phyloP scores from a whole-genome alignment of 1,140 invertebrate species.

The Luehdorfia chinensis region DNA sequence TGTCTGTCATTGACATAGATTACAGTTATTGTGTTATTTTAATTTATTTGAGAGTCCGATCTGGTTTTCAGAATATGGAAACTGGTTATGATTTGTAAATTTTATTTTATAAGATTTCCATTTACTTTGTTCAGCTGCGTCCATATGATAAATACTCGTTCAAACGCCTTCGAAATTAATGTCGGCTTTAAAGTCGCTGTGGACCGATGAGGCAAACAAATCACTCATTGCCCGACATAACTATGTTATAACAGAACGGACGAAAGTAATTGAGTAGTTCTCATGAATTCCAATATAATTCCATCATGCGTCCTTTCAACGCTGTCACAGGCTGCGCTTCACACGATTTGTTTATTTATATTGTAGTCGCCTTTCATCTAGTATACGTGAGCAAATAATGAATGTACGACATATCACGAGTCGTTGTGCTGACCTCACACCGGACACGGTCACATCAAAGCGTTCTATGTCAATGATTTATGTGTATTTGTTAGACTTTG shows the following conservation, averaged over 20 bases:
- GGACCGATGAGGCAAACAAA: slow-evolving; percentile 23
- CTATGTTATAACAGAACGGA: slow-evolving; percentile 35
- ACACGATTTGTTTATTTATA: slow-evolving; percentile 73
- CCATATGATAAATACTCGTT: slow-evolving; percentile 19
- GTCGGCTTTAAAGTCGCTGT: slow-evolving; percentile 11
- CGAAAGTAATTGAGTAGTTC: slow-evolving; percentile 54
- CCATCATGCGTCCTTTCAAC: slow-evolving; percentile 52
- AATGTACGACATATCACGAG: slow-evolving; percentile 58
- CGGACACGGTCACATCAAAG: slow-evolving; percentile 68
- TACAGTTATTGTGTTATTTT: no score
- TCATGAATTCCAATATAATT: slow-evolving; percentile 60
- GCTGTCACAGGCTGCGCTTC: slow-evolving; percentile 49
- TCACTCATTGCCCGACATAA: slow-evolving; percentile 31
- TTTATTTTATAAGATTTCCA: not conserved
- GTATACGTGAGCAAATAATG: slow-evolving; percentile 67
- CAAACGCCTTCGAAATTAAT: slow-evolving; percentile 4
- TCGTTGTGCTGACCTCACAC: slow-evolving; percentile 51
- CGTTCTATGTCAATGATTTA: slow-evolving; percentile 53
- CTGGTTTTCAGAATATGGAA: not conserved
- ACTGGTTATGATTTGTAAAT: not conserved
- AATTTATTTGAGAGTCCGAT: no score
- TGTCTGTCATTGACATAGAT: no score
- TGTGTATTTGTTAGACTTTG: slow-evolving; percentile 55
- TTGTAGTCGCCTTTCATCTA: slow-evolving; percentile 67
- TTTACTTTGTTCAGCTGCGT: slow-evolving; percentile 13